Base-by-base conservation (phyloP, 2,888 invertebrate species). In the Dryobota labecula region DNA sequence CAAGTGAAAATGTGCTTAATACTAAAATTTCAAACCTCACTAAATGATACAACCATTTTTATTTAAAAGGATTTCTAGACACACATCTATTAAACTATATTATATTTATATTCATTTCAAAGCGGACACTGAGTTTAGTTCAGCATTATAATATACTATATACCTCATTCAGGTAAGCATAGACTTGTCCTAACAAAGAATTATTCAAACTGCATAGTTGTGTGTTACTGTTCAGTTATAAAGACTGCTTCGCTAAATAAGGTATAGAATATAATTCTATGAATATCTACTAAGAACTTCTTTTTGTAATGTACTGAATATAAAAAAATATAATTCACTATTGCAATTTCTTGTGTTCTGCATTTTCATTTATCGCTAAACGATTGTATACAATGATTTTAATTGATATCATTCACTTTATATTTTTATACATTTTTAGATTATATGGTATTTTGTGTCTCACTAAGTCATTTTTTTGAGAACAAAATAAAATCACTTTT, bases 401-500 rank as follows among this genome's bases (percentile, higher is more conserved):
- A 86, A 91, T 92, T 90, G 90, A 90, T 93, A 90, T 92, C 86
- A 87, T 92, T 92, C 92, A 94, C 94, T 94, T 94, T 91, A 73
- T 91, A 90, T 90, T 90, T 93, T 94, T 93, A 91, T 93, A 93
- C 90, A 91, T 90, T 92, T 92, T 91, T 90, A 88, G 87, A 88
- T 91, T 88, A 88, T 88, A 24, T 54, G 89, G 76, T 89, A 88
- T 86, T 87, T 91, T 88, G 83, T 89, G 86, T 87, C 85, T 89
- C 90, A 91, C 88, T 73, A 75, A 91, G 91, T 93, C 92, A 91
- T 92, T 93, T 91, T 78, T 89, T 90, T 89, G 89, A 90, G 90
- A 92, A 94, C 95, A 95, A 94, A 95, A 95, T 95, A 95, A 95
- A 95, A 95, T 95, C 95, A 95, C 95, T 95, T 94, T 91, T 91